Conservation (phyloP, 2,888 invertebrate species). For the Chymomyza procnemis region DNA sequence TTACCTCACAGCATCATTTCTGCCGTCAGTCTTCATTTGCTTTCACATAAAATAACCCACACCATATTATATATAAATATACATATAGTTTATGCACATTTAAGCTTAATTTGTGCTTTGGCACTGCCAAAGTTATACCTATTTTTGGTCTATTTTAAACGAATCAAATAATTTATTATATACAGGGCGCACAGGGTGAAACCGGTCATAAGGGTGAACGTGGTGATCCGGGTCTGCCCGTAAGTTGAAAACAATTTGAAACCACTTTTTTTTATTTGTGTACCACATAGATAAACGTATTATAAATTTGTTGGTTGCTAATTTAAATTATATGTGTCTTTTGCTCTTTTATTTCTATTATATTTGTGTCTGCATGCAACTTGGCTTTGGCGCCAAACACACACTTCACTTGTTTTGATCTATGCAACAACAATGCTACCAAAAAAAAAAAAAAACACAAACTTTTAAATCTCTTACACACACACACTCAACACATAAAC, state of each 20-base stretch:
- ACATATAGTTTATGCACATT: too few species aligned
- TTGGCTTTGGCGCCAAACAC: conserved; percentile 43
- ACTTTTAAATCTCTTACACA: conserved; percentile 14
- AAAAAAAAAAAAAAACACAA: background rate
- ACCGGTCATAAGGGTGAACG: conserved; percentile 94
- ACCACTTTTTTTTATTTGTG: background rate
- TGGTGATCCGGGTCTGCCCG: conserved; percentile 95
- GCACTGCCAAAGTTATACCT: background rate
- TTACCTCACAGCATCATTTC: too few species aligned
- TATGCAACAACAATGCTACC: conserved; percentile 29
- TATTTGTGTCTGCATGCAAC: conserved; percentile 55
- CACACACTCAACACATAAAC: conserved; percentile 6
- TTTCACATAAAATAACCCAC: too few species aligned
- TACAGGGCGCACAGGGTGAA: conserved; percentile 94
- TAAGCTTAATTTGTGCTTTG: background rate
- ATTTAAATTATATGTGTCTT: conserved; percentile 64
- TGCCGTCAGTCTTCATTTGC: too few species aligned
- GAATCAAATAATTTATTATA: background rate
- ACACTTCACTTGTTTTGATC: conserved; percentile 40
- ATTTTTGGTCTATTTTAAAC: background rate
- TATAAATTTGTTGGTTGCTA: conserved; percentile 52
- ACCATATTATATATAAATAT: too few species aligned
- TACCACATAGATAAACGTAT: conserved; percentile 23
- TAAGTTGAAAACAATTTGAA: conserved; percentile 79
- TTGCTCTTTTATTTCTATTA: conserved; percentile 39